Conservation (phyloP, 2,888 invertebrate species). For the Nemoura dubitans region DNA sequence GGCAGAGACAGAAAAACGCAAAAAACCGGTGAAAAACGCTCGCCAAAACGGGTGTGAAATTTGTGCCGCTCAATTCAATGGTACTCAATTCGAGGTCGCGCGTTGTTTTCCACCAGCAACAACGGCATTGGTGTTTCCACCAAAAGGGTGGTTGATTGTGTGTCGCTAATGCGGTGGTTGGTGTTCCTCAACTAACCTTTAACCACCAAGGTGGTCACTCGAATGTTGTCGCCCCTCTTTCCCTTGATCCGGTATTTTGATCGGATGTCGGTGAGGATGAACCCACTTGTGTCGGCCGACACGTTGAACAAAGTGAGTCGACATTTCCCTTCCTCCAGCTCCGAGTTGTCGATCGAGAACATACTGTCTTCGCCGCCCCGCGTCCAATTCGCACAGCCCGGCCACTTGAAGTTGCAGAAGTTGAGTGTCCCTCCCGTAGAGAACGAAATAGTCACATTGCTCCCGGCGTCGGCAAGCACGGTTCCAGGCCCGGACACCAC, state of each 20-base stretch:
- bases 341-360: not conserved
- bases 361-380: not conserved
- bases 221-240: not conserved
- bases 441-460: not conserved
- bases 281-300: not conserved
- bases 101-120: too few species aligned
- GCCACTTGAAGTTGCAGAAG: not conserved
- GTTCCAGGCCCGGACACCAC: not conserved
- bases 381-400: not conserved
- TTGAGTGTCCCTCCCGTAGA: not conserved
- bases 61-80: too few species aligned
- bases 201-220: not conserved
- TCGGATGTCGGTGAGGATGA: not conserved
- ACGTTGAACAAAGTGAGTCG: not conserved
- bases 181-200: not conserved
- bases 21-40: too few species aligned
- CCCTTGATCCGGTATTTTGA: not conserved
- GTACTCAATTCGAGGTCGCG: too few species aligned
- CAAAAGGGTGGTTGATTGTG: too few species aligned
- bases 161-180: too few species aligned
- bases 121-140: too few species aligned
- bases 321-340: not conserved
- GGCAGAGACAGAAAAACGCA: not conserved
- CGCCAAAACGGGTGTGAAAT: too few species aligned
- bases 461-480: not conserved